Conservation (phyloP, 2,113 vertebrate species). For the Tachuris rubrigastra region DNA sequence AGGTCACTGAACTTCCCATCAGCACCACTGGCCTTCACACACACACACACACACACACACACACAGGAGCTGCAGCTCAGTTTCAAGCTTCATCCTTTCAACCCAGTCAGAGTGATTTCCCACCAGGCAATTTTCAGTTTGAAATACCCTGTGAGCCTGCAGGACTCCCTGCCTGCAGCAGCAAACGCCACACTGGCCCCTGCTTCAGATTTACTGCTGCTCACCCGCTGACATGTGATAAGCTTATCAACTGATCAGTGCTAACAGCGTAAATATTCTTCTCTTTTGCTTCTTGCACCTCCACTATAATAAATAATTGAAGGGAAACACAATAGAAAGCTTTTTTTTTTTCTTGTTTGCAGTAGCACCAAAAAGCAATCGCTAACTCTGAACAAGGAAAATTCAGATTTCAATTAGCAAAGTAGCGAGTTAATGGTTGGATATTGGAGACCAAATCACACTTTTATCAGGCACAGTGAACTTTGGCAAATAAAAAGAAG, state of each 20-base stretch:
- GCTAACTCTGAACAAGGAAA: not conserved
- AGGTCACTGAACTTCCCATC: not conserved
- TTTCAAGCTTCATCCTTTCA: not conserved
- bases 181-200: not conserved
- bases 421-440: not conserved
- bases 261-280: not conserved
- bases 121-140: not conserved
- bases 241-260: not conserved
- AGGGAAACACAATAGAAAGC: not conserved
- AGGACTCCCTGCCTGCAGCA: not conserved
- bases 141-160: not conserved
- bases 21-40: not conserved
- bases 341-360: conserved; percentile 13
- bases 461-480: not conserved
- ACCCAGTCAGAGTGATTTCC: not conserved
- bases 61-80: not conserved
- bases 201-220: not conserved
- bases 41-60: not conserved
- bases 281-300: not conserved
- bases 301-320: not conserved
- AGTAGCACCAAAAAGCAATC: not conserved
- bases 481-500: not conserved
- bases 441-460: not conserved
- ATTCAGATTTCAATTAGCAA: not conserved
- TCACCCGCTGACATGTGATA: not conserved